These are phyloP conservation scores for human DNA, from an alignment of 2,113 vertebrate species.

Conservation along the genomic window DNA sequence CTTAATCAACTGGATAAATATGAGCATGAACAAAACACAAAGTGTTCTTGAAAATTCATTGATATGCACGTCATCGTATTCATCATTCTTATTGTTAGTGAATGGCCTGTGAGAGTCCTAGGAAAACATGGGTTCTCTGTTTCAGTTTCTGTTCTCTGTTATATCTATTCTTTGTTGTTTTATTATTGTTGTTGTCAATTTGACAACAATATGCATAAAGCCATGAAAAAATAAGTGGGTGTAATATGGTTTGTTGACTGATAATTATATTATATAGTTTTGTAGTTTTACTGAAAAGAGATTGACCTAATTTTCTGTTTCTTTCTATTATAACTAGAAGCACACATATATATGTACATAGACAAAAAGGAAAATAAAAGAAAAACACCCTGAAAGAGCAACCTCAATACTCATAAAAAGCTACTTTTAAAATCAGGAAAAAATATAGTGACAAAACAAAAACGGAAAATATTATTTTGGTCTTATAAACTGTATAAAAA, in stretches of 20 bases:
- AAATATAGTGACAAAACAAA: neutral
- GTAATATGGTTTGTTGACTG: constrained; percentile 59
- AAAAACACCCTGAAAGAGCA: neutral
- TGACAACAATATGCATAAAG: constrained; percentile 72
- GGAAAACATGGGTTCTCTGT: constrained; percentile 47
- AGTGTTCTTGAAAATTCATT: constrained; percentile 73
- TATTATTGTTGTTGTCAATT: constrained; percentile 74
- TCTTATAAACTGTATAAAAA: neutral
- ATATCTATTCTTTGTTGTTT: constrained; percentile 70
- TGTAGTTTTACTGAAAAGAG: constrained; percentile 64
- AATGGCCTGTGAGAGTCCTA: constrained; percentile 29
- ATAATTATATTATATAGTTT: constrained; percentile 59
- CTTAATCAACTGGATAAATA: constrained; percentile 79
- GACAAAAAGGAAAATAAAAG: neutral
- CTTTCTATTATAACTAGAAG: constrained; percentile 23
- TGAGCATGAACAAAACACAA: constrained; percentile 69
- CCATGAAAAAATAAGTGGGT: constrained; percentile 72
- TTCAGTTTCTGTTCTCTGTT: constrained; percentile 55
- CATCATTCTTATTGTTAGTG: constrained; percentile 68
- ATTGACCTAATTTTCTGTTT: neutral
- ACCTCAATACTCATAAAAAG: neutral
- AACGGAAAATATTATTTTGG: neutral
- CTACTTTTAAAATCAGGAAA: neutral
- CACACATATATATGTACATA: neutral
- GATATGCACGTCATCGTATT: constrained; percentile 68